Evolutionary conservation across 35 echinoderm and acorn worm genomes (phyloP).

Genomic region (Amphiura filiformis): DNA sequence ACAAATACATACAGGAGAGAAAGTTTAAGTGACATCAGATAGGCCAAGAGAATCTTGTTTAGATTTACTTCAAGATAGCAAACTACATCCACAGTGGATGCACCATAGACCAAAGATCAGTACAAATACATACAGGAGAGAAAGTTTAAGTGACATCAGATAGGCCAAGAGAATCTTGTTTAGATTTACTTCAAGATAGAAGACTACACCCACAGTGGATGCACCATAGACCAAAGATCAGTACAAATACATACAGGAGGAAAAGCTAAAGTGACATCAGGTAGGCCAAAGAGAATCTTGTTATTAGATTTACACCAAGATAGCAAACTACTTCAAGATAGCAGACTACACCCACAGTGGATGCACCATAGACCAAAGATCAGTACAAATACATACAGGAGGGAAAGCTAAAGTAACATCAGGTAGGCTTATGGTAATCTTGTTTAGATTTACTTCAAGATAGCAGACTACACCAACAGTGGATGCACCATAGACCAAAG

Average conservation of each 20-base stretch:
- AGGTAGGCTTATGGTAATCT: too few species aligned
- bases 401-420: slow-evolving; percentile 71
- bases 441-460: slow-evolving; percentile 83
- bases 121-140: slow-evolving; percentile 72
- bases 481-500: too few species aligned
- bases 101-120: slow-evolving; percentile 71
- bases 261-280: too few species aligned
- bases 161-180: slow-evolving; percentile 30
- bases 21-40: too few species aligned
- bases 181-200: too few species aligned
- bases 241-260: too few species aligned
- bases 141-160: slow-evolving; percentile 77
- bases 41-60: too few species aligned
- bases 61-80: slow-evolving; percentile 93
- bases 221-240: too few species aligned
- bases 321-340: not conserved
- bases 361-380: slow-evolving; percentile 65
- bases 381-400: slow-evolving; percentile 69
- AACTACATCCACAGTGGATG: slow-evolving; percentile 88
- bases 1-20: too few species aligned
- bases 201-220: too few species aligned
- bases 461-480: slow-evolving; percentile 88
- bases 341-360: slow-evolving; percentile 33
- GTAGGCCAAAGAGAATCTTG: too few species aligned
- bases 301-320: too few species aligned